Base-by-base conservation (phyloP, 1,140 invertebrate genomes). In the Papilio machaon region DNA sequence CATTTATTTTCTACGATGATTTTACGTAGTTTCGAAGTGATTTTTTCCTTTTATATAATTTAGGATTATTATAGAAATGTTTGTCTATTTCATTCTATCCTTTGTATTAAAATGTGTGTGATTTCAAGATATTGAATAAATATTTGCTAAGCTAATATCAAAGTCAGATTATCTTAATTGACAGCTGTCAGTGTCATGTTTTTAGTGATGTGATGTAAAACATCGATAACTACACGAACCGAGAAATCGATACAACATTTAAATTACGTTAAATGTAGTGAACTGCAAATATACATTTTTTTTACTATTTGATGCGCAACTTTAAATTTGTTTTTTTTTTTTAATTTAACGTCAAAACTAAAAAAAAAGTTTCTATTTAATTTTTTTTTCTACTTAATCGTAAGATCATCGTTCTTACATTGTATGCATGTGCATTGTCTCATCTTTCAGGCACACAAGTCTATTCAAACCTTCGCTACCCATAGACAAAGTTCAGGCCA, bases 391-490 rank as follows among this genome's bases (percentile, higher is more conserved):
- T 30, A 30, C 23, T 30, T 30, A 30, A 30, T 30, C 23, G 23
- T 30, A 30, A 30, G 0, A 30, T 30, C 23, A 30, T 30, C 23
- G 23, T 30, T 30, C 23, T 73, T 35, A 3, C 23, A 15, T 64
- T 10, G n/a, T 9, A 75, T 47, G 75, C 75, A 60, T 77, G 75
- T 54, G 0, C 46, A 75, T 19, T 19, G 47, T 47, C 35, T 30
- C 23, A 64, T 67, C 38, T 87, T 85, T 9, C 83, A 87, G 86
- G 60, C 81, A 84, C 47, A 58, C 17, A 10, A 82, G 78, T 11
- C 60, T 89, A 13, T 92, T 93, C 80, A 60, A 74, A 2, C 90
- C 90, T 8, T n/a, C 80, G 0, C 74, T 92, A 30, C 90, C 90
- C 3, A 11, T 74, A 76, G 76, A 83, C 23, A 92, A 92, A 87